Evolutionary conservation across 2,888 invertebrate genomes (phyloP).

Genomic region (Cheilosia soror): DNA sequence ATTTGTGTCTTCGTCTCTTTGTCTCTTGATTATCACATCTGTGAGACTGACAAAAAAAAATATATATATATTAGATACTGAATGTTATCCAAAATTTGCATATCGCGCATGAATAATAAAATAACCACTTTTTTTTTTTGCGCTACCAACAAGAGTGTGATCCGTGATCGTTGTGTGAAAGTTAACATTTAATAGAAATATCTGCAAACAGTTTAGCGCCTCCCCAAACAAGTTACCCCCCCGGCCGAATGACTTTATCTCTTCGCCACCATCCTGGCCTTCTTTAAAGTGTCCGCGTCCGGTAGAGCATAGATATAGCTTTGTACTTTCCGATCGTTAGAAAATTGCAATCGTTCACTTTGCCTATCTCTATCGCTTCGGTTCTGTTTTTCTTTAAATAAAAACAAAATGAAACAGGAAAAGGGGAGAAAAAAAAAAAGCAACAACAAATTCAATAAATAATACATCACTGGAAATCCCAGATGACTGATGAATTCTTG

Average conservation of each 20-base stretch:
- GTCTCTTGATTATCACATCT: conserved; percentile 66
- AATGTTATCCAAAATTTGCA: conserved; percentile 48
- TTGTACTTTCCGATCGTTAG: conserved; percentile 25
- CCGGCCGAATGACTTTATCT: conserved; percentile 20
- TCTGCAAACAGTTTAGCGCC: conserved; percentile 17
- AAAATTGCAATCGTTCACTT: conserved; percentile 29
- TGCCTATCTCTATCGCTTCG: not conserved
- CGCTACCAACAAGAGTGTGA: conserved; percentile 16
- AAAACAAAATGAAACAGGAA: conserved; percentile 33
- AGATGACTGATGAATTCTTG: conserved; percentile 63
- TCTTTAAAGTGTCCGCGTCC: conserved; percentile 5
- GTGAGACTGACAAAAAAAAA: conserved; percentile 35
- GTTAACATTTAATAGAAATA: conserved; percentile 28
- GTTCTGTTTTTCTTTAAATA: conserved; percentile 6
- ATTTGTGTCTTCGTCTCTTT: conserved; percentile 49
- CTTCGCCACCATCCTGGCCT: conserved; percentile 27
- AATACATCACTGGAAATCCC: conserved; percentile 73
- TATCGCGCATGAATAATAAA: conserved; percentile 56
- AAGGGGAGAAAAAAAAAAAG: conserved; percentile 16
- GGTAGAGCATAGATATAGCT: conserved; percentile 16
- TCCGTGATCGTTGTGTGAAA: conserved; percentile 39
- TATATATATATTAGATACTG: conserved; percentile 35
- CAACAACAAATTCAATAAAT: conserved; percentile 51
- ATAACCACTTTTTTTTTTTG: conserved; percentile 40
- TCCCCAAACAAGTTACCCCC: not conserved